Evolutionary conservation across 2,113 vertebrate genomes (phyloP).

Genomic region (Excalfactoria chinensis): DNA sequence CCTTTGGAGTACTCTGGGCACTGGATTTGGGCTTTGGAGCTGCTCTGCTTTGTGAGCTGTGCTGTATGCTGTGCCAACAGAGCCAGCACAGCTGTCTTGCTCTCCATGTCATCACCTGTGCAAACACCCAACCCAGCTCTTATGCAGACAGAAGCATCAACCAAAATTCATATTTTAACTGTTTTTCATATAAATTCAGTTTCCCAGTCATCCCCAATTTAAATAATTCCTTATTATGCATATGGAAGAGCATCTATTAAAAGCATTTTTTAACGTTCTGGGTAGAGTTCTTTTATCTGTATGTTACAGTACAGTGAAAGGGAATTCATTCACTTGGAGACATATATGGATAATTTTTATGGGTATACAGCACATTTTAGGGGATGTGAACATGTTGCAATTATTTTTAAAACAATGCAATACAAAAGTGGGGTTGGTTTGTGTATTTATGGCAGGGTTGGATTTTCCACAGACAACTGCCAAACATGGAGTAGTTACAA

Average conservation of each 20-base stretch:
- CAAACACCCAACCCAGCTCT: neutral
- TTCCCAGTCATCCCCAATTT: conserved; percentile 37
- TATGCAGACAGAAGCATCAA: neutral
- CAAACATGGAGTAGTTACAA: neutral
- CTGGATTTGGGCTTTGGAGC: neutral
- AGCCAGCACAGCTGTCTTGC: neutral
- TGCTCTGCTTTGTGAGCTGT: neutral
- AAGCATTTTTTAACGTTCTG: conserved; percentile 45
- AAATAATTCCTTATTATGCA: conserved; percentile 46
- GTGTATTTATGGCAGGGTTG: conserved; percentile 49
- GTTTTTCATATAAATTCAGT: conserved; percentile 17
- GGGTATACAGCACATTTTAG: conserved; percentile 50
- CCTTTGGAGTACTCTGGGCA: fast-evolving
- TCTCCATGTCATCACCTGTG: neutral
- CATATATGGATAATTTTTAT: conserved; percentile 50
- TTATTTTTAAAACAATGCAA: conserved; percentile 59
- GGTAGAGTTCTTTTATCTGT: conserved; percentile 55
- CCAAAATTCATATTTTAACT: neutral
- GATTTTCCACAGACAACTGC: conserved; percentile 49
- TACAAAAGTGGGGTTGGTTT: conserved; percentile 1
- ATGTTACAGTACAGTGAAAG: conserved; percentile 50
- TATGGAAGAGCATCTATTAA: conserved; percentile 28
- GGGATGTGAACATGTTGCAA: conserved; percentile 35
- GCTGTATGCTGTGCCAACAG: no score
- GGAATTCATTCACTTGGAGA: conserved; percentile 58